Base-by-base conservation (phyloP, 2,797 vertebrate species). In the Acanthornis magna region DNA sequence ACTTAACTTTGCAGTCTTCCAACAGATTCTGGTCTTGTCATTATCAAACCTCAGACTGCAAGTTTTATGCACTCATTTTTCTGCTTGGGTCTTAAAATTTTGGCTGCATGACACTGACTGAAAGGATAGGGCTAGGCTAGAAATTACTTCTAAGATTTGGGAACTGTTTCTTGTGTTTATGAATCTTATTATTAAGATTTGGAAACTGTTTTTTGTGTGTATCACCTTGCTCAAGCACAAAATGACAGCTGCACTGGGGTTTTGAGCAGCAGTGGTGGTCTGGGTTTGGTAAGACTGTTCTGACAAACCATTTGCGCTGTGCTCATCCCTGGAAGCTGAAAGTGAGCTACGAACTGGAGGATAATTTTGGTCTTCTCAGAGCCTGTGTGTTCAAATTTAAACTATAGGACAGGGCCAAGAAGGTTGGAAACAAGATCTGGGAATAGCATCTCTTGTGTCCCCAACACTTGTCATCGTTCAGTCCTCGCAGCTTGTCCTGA, bases 1-100 rank as follows among this genome's bases (percentile, higher is more conserved):
- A 32, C 65, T 94, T 92, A 75, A 70, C 89, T 96, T 89, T 91
- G 91, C 85, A 61, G 77, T 45, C 63, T 97, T 92, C 82, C 73
- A 91, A 70, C 74, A 77, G 88, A 76, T 88, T 48, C 80, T 90
- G 88, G 80, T 94, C 80, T 54, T 87, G 88, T 95, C 91, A 94
- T 50, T 96, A 54, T 61, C 88, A 88, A 93, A 73, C 74, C 78
- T 78, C 76, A 95, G 67, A 10, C 48, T 93, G 83, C 74, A 84
- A 53, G 63, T 82, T 88, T 78, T 71, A n/a, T 30, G 53, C 63
- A 6, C 21, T 93, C 22, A 29, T 40, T 91, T 93, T 93, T 90
- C 80, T 94, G 77, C 85, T 85, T 14, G 12, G 29, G 45, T 88
- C 85, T 90, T 91, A 40, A 84, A 68, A 55, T 75, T 66, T 58